phyloP scores from a whole-genome alignment of 2,888 invertebrate genomes.

The Platypus cylindrus region DNA sequence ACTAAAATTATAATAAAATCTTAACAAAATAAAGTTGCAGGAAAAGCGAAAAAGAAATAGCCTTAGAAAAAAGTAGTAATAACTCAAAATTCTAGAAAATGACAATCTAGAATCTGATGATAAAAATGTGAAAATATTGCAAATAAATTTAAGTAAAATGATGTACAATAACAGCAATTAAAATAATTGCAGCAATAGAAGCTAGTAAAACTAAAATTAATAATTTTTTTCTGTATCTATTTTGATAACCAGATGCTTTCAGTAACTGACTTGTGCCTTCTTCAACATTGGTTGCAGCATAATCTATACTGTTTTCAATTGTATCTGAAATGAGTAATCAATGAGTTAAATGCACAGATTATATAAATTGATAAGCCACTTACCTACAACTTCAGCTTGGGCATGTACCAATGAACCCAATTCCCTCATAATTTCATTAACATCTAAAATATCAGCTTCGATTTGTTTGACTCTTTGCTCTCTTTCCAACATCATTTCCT shows the following conservation, averaged over 20 bases:
- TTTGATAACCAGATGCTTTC: slow-evolving; percentile 72
- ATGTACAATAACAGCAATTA: slow-evolving; percentile 54
- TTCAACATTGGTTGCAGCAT: slow-evolving; percentile 61
- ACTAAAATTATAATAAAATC: too few species aligned
- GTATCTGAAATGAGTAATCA: slow-evolving; percentile 45
- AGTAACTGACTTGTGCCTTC: slow-evolving; percentile 63
- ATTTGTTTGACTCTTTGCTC: slow-evolving; percentile 69
- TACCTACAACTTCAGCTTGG: slow-evolving; percentile 63
- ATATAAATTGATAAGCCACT: slow-evolving; percentile 5
- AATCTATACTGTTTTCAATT: slow-evolving; percentile 71
- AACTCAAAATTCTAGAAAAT: too few species aligned
- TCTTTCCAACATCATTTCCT: slow-evolving; percentile 65
- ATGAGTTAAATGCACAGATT: background rate
- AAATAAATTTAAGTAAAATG: too few species aligned
- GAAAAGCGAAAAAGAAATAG: too few species aligned
- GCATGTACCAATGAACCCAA: slow-evolving; percentile 56
- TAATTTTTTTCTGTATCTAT: slow-evolving; percentile 61
- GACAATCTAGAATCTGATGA: too few species aligned
- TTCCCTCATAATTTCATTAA: slow-evolving; percentile 72
- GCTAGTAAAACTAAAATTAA: slow-evolving; percentile 56
- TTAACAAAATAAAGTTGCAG: too few species aligned
- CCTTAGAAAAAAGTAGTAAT: too few species aligned
- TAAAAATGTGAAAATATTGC: too few species aligned
- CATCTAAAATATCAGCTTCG: slow-evolving; percentile 70
- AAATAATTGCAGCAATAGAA: slow-evolving; percentile 49